A percentile compares a stretch with the other conserved stretches of the same genome.
These are phyloP conservation scores for Autographa pulchrina DNA, from an alignment of 2,888 invertebrate genomes.

Conservation along the genomic window DNA sequence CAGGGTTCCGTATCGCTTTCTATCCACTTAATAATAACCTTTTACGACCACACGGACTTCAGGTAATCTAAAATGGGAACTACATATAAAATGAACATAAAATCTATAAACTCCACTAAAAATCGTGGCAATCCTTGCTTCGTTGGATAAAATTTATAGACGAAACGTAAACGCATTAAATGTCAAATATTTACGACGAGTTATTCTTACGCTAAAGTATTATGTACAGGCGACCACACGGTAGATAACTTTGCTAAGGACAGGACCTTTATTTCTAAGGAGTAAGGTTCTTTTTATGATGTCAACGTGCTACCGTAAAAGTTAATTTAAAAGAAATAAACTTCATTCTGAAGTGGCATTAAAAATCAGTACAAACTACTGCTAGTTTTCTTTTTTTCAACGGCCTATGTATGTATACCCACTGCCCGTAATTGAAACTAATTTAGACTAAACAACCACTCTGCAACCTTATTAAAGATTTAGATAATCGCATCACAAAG, in stretches of 20 bases:
- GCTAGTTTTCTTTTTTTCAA: too few species aligned
- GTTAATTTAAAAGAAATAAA: not conserved
- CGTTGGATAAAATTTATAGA: slow-evolving; percentile 42
- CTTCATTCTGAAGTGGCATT: too few species aligned
- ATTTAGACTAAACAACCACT: too few species aligned
- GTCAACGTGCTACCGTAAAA: not conserved
- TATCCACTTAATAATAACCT: not conserved
- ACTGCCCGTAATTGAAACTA: too few species aligned
- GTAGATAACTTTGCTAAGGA: not conserved
- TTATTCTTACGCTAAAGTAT: slow-evolving; percentile 18
- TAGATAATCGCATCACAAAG: too few species aligned
- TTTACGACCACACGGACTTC: not conserved
- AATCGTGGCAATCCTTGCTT: slow-evolving; percentile 33
- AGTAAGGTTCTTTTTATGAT: not conserved
- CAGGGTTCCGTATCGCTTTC: not conserved
- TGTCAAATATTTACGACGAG: slow-evolving; percentile 48
- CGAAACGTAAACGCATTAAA: slow-evolving; percentile 31
- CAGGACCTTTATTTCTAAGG: not conserved
- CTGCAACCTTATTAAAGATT: too few species aligned
- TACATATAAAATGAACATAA: slow-evolving; percentile 37
- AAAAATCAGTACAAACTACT: too few species aligned
- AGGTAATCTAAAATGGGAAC: slow-evolving; percentile 24
- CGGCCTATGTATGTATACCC: too few species aligned
- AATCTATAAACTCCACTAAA: slow-evolving; percentile 43
- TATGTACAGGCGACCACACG: slow-evolving; percentile 20